Conservation (phyloP, 2,797 vertebrate species). For the Eupleurogrammus muticus region DNA sequence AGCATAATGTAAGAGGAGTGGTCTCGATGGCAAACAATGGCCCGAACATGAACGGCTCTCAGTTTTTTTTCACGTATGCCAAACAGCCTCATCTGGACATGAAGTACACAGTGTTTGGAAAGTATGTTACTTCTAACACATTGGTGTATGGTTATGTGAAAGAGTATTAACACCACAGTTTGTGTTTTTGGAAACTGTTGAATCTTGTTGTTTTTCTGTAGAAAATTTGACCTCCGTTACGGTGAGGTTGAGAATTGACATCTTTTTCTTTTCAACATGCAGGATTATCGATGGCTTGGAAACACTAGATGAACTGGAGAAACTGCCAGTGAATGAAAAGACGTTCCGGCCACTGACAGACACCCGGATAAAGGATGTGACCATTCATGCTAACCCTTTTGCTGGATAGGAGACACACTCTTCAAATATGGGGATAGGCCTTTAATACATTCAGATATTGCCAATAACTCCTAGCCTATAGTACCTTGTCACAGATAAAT, state of each 20-base stretch:
- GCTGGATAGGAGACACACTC: slow-evolving; percentile 79
- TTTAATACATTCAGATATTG: slow-evolving; percentile 5
- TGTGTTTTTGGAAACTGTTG: too few relatives aligned
- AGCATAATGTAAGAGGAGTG: slow-evolving; percentile 98
- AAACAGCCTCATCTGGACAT: slow-evolving; percentile 98
- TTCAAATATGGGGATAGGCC: not conserved
- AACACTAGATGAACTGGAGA: slow-evolving; percentile 96
- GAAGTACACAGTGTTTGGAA: slow-evolving; percentile 98
- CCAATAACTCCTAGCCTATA: not conserved
- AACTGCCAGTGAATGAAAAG: slow-evolving; percentile 96
- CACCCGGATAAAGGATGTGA: slow-evolving; percentile 93
- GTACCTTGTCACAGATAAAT: not conserved
- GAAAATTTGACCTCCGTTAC: not conserved
- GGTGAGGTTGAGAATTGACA: slow-evolving; percentile 12
- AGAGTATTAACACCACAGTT: too few relatives aligned
- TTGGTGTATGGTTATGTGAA: not conserved
- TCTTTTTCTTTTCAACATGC: slow-evolving; percentile 10
- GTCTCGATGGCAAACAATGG: slow-evolving; percentile 99
- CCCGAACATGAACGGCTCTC: slow-evolving; percentile 94
- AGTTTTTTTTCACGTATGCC: slow-evolving; percentile 97
- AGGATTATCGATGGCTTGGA: slow-evolving; percentile 98
- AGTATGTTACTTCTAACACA: slow-evolving; percentile 68
- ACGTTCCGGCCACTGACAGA: slow-evolving; percentile 94
- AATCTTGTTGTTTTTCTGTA: not conserved
- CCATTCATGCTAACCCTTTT: slow-evolving; percentile 96